phyloP scores from a whole-genome alignment of 1,140 invertebrate genomes.

The Phenacoccus solenopsis region DNA sequence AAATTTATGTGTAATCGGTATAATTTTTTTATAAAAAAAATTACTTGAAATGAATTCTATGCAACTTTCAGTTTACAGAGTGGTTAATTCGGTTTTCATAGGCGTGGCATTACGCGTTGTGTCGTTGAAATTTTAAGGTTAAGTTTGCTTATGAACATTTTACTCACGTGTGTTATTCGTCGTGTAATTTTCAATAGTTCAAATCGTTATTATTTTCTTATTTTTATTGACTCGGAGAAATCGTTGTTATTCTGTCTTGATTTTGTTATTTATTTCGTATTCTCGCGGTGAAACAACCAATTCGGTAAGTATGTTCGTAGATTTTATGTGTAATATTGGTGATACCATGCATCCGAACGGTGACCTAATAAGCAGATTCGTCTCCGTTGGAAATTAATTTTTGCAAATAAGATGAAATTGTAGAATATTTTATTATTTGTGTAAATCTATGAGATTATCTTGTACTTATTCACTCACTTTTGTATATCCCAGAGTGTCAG shows the following conservation, averaged over 20 bases:
- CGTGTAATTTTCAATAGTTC: not conserved
- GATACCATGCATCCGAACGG: not conserved
- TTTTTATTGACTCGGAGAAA: not conserved
- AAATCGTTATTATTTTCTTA: not conserved
- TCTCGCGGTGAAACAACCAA: not conserved
- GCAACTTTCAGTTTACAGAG: not conserved
- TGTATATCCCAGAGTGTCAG: no score
- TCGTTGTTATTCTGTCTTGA: not conserved
- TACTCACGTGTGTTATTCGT: slow-evolving; percentile 13
- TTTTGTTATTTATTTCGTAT: not conserved
- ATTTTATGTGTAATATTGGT: not conserved
- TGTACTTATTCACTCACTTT: no score
- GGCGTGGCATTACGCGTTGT: slow-evolving; percentile 4
- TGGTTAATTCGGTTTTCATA: not conserved
- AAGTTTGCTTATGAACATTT: slow-evolving; percentile 1
- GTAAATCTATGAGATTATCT: no score
- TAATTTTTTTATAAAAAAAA: not conserved
- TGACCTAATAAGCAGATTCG: not conserved
- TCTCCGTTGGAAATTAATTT: no score
- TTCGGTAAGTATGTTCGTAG: not conserved
- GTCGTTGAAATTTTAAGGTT: slow-evolving; percentile 17
- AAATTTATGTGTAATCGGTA: not conserved
- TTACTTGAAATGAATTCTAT: not conserved
- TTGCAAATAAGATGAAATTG: no score
- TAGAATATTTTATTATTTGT: no score